Base-by-base conservation (phyloP, 1,140 invertebrate species). In the Scaptodrosophila lebanonensis region DNA sequence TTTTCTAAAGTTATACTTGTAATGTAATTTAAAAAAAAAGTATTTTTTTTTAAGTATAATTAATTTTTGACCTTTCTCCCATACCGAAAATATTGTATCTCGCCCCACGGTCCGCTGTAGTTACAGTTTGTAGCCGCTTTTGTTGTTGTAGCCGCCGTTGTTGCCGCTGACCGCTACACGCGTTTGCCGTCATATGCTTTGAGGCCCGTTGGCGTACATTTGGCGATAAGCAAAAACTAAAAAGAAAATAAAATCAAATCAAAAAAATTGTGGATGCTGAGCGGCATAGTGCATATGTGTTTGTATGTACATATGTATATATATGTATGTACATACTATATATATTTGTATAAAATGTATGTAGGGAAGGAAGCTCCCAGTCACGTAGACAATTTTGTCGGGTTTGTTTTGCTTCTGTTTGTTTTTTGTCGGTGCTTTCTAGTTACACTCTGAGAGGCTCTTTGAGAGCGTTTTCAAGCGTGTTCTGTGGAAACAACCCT, bases 391-490 rank as follows among this genome's bases (percentile, higher is more conserved):
- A 68, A 53, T 79, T 47, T 45, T 79, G 49, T 36, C 20, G 47
- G 69, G 35, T 77, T 73, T 77, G 73, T 77, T 77, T 68, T 77
- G 73, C 36, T 79, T 33, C n/a, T n/a, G n/a, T n/a, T 47, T 47
- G 29, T 16, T 36, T 39, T 59, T 60, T 51, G 15, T 42, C 27
- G 18, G 22, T 39, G 51, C 56, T 61, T 22, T 45, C 13, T 49
- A 22, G 13, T 50, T 42, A 16, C 32, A 42, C n/a, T 51, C 51
- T 17, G 25, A 11, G 38, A 25, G 29, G 22, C 3, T 5, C 15
- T 66, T 64, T 69, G 66, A 13, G 35, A 49, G 32, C 68, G 47
- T 73, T 56, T 45, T 63, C 51, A 66, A 60, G 32, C 36, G 36
- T 32, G 44, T 54, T 36, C 36, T 29, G 27, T 72, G 54, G 44